A percentile compares a stretch with the other conserved stretches of the same genome.
These are phyloP conservation scores for Lepus europaeus DNA, from an alignment of 2,113 vertebrate genomes.

Conservation along the genomic window DNA sequence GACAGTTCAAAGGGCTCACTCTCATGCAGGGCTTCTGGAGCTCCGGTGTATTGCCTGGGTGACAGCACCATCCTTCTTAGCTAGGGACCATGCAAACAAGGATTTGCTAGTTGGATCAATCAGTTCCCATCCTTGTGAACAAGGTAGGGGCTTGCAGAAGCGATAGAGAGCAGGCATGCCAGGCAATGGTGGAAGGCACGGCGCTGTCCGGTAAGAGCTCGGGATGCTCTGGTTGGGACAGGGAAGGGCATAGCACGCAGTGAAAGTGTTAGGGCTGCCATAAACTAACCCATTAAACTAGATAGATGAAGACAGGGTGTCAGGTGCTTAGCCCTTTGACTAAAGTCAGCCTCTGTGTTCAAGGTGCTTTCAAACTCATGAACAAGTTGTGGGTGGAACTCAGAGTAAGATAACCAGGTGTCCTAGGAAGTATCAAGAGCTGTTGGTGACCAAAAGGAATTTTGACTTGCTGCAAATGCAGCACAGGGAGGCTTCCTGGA, in stretches of 20 bases:
- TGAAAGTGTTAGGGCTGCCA: background rate
- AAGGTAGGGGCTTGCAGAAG: background rate
- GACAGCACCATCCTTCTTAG: background rate
- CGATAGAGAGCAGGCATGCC: background rate
- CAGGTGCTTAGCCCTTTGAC: background rate
- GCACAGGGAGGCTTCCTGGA: background rate
- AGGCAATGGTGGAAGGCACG: background rate
- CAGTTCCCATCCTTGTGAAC: background rate
- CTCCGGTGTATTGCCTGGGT: background rate
- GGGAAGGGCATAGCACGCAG: fast-evolving
- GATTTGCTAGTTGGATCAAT: background rate
- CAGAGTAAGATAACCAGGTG: background rate
- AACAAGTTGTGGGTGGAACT: background rate
- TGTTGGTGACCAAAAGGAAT: background rate
- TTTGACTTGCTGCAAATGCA: background rate
- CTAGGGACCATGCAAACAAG: background rate
- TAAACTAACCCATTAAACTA: background rate
- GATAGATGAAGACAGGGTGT: background rate
- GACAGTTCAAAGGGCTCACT: background rate
- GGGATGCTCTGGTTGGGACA: background rate
- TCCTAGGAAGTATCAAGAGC: background rate
- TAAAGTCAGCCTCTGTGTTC: background rate
- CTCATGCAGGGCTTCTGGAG: background rate
- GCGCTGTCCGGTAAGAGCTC: background rate
- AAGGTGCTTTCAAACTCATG: background rate